These are phyloP conservation scores for Eulemur coronatus DNA, from an alignment of 2,797 vertebrate genomes.

Conservation along the genomic window DNA sequence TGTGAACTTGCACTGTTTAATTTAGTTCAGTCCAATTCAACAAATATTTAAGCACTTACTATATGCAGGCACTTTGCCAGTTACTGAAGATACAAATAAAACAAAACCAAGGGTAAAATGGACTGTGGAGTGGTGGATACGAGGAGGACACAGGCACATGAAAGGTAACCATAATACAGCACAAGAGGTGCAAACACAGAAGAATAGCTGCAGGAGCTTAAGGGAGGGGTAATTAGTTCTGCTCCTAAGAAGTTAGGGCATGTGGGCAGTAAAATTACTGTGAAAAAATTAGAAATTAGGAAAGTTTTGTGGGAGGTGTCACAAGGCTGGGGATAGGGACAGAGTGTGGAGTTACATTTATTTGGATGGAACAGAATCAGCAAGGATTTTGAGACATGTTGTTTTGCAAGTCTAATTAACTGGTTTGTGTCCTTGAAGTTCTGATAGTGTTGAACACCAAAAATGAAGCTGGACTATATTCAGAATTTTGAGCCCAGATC, in stretches of 20 bases:
- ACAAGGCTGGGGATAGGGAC: not conserved
- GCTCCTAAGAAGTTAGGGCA: not conserved
- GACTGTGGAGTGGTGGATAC: too few relatives aligned
- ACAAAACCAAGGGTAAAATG: not conserved
- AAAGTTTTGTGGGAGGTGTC: not conserved
- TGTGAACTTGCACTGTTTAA: not conserved
- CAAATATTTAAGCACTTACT: not conserved
- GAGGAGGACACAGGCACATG: not conserved
- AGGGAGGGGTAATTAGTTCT: not conserved
- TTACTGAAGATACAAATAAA: not conserved
- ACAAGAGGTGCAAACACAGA: fast-evolving
- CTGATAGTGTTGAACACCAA: not conserved
- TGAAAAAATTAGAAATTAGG: not conserved
- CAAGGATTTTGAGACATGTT: not conserved
- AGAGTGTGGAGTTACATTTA: not conserved
- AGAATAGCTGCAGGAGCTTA: fast-evolving
- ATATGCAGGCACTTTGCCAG: not conserved
- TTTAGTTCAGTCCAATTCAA: not conserved
- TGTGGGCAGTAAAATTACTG: not conserved
- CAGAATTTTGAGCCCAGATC: not conserved
- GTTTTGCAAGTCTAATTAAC: not conserved
- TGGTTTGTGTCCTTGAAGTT: not conserved
- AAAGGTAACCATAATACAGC: fast-evolving
- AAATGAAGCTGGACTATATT: not conserved
- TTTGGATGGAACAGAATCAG: not conserved